Percentiles rank a stretch among this genome's conserved stretches.
Conservation (phyloP, 2,797 vertebrate species). For the Thalassophryne amazonica region DNA sequence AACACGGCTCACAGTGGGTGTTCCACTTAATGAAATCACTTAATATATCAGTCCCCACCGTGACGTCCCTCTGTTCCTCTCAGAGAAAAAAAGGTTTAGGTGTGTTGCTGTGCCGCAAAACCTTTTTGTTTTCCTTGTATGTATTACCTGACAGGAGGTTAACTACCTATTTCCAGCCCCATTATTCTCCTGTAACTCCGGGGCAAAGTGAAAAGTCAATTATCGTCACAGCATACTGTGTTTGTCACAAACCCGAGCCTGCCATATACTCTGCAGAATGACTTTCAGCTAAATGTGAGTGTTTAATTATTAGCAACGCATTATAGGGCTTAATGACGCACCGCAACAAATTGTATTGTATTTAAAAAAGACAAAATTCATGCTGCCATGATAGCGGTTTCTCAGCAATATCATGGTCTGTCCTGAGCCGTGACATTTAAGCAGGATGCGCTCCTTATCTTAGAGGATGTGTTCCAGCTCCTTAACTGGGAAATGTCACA, state of each 20-base stretch:
- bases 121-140: slow-evolving; percentile 62
- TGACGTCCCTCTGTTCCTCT: slow-evolving; percentile 50
- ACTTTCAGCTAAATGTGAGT: slow-evolving; percentile 51
- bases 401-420: slow-evolving; percentile 39
- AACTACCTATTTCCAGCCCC: slow-evolving; percentile 69
- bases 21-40: slow-evolving; percentile 71
- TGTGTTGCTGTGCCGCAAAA: slow-evolving; percentile 25
- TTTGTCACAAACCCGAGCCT: slow-evolving; percentile 49
- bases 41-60: slow-evolving; percentile 52
- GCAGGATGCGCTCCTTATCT: slow-evolving; percentile 60
- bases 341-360: slow-evolving; percentile 30
- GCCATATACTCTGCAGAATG: slow-evolving; percentile 38
- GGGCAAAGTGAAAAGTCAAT: slow-evolving; percentile 69
- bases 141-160: slow-evolving; percentile 70
- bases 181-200: slow-evolving; percentile 67
- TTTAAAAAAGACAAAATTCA: neutral
- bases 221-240: slow-evolving; percentile 59
- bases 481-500: slow-evolving; percentile 61
- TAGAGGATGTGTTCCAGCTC: slow-evolving; percentile 53
- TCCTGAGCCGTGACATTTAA: slow-evolving; percentile 62
- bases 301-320: slow-evolving; percentile 61
- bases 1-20: slow-evolving; percentile 63
- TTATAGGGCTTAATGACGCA: slow-evolving; percentile 57
- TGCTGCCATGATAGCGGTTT: slow-evolving; percentile 8
- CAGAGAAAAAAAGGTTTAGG: slow-evolving; percentile 34